Conservation (phyloP, 2,888 invertebrate species). For the Fissipunctia ypsillon region DNA sequence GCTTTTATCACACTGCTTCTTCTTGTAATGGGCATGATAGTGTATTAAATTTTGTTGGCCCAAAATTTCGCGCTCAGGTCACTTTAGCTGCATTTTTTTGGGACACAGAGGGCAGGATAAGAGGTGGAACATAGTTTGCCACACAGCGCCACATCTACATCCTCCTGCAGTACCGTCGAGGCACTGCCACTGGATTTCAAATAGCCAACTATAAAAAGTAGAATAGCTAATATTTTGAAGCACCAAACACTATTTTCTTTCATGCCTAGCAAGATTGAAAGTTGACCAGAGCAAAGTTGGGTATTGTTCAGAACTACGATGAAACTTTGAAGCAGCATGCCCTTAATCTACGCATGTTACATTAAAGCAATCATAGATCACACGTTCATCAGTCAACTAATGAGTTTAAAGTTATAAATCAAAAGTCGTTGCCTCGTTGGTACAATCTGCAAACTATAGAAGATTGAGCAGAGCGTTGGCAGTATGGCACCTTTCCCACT, state of each 20-base stretch:
- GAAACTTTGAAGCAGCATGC: conserved; percentile 41
- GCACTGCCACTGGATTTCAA: neutral
- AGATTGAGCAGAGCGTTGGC: conserved; percentile 2
- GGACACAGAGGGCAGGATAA: neutral
- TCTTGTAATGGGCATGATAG: neutral
- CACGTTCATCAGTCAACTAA: conserved; percentile 40
- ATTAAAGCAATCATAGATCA: conserved; percentile 53
- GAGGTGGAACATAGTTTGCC: neutral
- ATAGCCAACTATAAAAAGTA: neutral
- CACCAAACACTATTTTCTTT: neutral
- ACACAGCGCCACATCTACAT: neutral
- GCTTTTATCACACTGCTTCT: neutral
- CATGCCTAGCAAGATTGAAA: neutral
- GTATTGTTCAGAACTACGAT: conserved; percentile 9
- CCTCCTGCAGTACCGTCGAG: neutral
- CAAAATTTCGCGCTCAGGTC: neutral
- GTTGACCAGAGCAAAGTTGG: conserved; percentile 11
- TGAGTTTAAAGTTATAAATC: conserved; percentile 45
- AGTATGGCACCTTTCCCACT: neutral
- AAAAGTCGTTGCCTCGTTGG: conserved; percentile 12
- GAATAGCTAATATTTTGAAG: neutral
- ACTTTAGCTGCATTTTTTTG: neutral
- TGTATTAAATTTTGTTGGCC: neutral
- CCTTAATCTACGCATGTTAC: conserved; percentile 45
- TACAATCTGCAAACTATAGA: conserved; percentile 24